Evolutionary conservation across 1,140 invertebrate genomes (phyloP).

Genomic region (Calephelis nemesis): DNA sequence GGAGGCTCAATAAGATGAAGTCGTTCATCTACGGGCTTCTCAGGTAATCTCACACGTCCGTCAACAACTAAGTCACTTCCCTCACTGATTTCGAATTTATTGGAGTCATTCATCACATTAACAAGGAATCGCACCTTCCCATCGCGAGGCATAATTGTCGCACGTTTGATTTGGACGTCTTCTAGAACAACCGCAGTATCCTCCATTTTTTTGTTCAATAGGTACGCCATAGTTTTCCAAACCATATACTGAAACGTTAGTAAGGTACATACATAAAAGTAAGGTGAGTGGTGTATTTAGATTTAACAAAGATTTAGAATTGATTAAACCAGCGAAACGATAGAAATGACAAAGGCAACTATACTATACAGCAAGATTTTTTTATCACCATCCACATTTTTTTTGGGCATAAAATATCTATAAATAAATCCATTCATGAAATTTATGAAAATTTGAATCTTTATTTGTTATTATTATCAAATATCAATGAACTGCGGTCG

Average conservation of each 20-base stretch:
- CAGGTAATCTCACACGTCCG: constrained; percentile 79
- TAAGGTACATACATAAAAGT: too few species aligned
- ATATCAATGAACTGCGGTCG: too few species aligned
- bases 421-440: too few species aligned
- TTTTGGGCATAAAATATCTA: too few species aligned
- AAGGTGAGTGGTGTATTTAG: too few species aligned
- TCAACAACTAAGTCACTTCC: constrained; percentile 81
- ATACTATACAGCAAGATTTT: too few species aligned
- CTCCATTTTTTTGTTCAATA: constrained; percentile 87
- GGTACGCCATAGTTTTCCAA: constrained; percentile 95
- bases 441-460: too few species aligned
- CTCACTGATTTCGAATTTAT: constrained; percentile 96
- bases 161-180: constrained; percentile 92
- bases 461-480: too few species aligned
- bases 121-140: constrained; percentile 91
- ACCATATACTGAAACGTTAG: constrained; percentile 83
- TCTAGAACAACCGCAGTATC: constrained; percentile 92
- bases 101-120: constrained; percentile 92
- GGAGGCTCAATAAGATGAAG: constrained; percentile 22
- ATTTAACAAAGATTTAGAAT: too few species aligned
- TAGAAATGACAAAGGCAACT: too few species aligned
- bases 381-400: too few species aligned
- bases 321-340: too few species aligned
- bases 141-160: constrained; percentile 94
- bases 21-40: constrained; percentile 77